Evolutionary conservation across 2,797 vertebrate genomes (phyloP), one percentile per base, ranked within the genome.

Genomic region (Sus cebifrons): DNA sequence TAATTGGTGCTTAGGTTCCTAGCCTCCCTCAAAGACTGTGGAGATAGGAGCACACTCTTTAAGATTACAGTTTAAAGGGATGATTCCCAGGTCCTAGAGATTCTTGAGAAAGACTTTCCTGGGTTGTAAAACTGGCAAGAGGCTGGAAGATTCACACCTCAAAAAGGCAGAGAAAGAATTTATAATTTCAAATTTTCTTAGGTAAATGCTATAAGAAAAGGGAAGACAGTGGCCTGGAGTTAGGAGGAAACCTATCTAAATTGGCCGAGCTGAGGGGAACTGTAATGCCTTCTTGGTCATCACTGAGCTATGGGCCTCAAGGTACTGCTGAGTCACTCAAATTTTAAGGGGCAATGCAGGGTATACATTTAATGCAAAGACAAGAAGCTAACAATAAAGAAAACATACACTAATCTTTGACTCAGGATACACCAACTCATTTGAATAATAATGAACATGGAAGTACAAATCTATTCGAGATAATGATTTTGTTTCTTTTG

Each of bases 101-200:
- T 79, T 17, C 21, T 52, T 56, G 71, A 40, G 20, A 92, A 77
- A 94, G 58, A 86, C 70, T 77, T 21, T 23, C 67, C 60, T n/a
- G 25, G 29, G 17, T 29, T 91, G 16, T n/a, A 88, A 52, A 85
- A 79, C 11, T 5, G 56, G 29, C 32, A 85, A 87, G 21, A 82
- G 27, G 62, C 79, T 62, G n/a, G 15, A 40, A 86, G 85, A 68
- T 54, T 32, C 67, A 17, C 14, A 54, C 54, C 64, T 68, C 82
- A 68, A 54, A 54, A 3, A 27, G 5, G 6, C 29, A 77, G 64
- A 49, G 56, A 36, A 86, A 86, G 56, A 74, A 67, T 21, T 82
- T 82, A 77, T 5, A 86, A 56, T 60, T 86, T 92, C 27, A 86
- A 62, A 16, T 60, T 85, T 85, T 88, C 67, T 65, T 49, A 29